A percentile compares a stretch with the other conserved stretches of the same genome.
phyloP scores from a whole-genome alignment of 2,113 vertebrate genomes.

The Condylura cristata region DNA sequence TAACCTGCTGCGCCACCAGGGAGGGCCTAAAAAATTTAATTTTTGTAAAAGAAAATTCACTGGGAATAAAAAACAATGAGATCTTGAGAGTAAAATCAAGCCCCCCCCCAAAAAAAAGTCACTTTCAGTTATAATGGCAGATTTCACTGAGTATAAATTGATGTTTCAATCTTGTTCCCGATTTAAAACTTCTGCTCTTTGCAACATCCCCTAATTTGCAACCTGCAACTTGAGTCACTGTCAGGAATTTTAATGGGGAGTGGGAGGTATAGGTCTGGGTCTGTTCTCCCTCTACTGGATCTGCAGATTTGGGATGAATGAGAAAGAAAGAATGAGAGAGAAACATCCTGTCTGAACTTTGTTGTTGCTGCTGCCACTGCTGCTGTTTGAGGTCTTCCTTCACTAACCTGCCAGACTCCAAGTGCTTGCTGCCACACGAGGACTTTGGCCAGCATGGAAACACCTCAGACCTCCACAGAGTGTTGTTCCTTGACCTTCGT shows the following conservation, averaged over 20 bases:
- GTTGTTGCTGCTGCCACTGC: background rate
- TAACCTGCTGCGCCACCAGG: no score
- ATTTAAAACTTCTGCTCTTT: background rate
- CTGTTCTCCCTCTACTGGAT: background rate
- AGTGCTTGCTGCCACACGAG: background rate
- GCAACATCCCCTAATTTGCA: background rate
- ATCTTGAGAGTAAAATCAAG: slow-evolving; percentile 16
- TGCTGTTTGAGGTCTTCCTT: background rate
- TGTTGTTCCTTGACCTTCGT: background rate
- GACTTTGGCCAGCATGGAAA: no score
- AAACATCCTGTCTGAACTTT: background rate
- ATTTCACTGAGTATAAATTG: background rate
- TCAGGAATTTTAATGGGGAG: background rate
- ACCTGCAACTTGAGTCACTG: background rate
- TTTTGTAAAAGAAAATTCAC: no score
- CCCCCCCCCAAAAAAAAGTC: background rate
- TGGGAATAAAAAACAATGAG: no score
- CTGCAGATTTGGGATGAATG: background rate
- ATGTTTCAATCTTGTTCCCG: background rate
- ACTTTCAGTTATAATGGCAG: background rate
- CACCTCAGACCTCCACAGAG: background rate
- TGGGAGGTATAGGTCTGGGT: background rate
- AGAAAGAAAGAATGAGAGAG: background rate
- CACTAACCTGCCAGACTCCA: background rate
- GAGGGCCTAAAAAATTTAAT: no score